Conservation (phyloP, 2,113 vertebrate genomes). For the Paradoxurus hermaphroditus region DNA sequence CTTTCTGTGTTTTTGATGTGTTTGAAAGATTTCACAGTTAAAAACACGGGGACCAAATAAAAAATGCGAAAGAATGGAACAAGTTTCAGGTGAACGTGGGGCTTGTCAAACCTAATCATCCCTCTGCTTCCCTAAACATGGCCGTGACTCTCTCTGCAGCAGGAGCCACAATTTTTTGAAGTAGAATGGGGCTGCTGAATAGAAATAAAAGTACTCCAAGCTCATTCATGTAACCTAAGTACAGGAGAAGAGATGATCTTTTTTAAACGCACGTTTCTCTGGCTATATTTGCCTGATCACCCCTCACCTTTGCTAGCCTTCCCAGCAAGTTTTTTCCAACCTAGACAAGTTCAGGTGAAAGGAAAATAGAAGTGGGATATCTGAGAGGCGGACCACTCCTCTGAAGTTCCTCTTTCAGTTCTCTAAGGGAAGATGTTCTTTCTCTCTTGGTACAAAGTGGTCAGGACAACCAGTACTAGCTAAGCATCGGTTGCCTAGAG, state of each 20-base stretch:
- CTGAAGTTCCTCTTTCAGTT: not conserved
- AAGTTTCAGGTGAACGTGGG: not conserved
- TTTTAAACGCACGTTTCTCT: not conserved
- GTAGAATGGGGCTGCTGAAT: not conserved
- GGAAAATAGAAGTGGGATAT: not conserved
- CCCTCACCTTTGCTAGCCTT: not conserved
- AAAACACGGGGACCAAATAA: not conserved
- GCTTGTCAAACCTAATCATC: not conserved
- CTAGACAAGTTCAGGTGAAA: not conserved
- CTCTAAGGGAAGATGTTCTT: not conserved
- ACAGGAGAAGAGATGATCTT: not conserved
- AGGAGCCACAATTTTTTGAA: not conserved
- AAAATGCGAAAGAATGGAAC: not conserved
- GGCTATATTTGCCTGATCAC: not conserved
- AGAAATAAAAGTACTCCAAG: not conserved
- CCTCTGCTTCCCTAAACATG: not conserved
- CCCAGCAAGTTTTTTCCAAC: not conserved
- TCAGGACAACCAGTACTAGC: not conserved
- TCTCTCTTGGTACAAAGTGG: not conserved
- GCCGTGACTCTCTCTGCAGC: not conserved
- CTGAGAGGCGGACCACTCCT: not conserved
- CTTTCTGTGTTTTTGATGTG: not conserved
- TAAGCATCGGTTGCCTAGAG: not conserved
- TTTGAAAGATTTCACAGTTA: not conserved
- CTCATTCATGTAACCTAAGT: not conserved